A percentile compares a stretch with the other conserved stretches of the same genome.
These are phyloP conservation scores for Malacoraja senta DNA, from an alignment of 2,797 vertebrate genomes.

Conservation along the genomic window DNA sequence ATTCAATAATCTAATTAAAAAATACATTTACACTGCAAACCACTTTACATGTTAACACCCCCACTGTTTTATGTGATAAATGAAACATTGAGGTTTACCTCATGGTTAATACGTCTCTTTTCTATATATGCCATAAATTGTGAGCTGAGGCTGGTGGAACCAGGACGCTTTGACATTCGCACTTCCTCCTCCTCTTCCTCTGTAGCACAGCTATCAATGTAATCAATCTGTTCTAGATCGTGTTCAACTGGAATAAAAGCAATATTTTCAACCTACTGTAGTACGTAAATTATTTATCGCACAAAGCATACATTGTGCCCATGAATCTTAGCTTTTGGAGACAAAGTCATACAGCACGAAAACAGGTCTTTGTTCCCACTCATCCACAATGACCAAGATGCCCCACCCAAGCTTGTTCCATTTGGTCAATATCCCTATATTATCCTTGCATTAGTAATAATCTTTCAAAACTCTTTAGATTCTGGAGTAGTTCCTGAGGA, in stretches of 20 bases:
- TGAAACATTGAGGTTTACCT: constrained; percentile 57
- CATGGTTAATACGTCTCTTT: constrained; percentile 73
- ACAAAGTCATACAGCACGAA: too few relatives aligned
- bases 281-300: neutral
- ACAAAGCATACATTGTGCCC: neutral
- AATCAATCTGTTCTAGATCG: constrained; percentile 88
- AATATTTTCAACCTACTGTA: neutral
- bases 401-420: too few relatives aligned
- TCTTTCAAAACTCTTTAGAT: too few relatives aligned
- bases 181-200: constrained; percentile 79
- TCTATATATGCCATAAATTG: constrained; percentile 97
- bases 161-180: constrained; percentile 56
- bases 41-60: constrained; percentile 5
- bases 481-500: too few relatives aligned
- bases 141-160: constrained; percentile 78
- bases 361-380: too few relatives aligned
- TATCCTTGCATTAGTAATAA: too few relatives aligned
- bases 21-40: neutral
- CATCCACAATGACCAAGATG: too few relatives aligned
- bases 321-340: neutral
- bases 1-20: neutral
- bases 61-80: neutral
- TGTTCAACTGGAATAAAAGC: constrained; percentile 60
- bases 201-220: constrained; percentile 82
- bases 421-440: too few relatives aligned